Base-by-base conservation (phyloP, 2,113 vertebrate genomes). In the Eulemur rufifrons region DNA sequence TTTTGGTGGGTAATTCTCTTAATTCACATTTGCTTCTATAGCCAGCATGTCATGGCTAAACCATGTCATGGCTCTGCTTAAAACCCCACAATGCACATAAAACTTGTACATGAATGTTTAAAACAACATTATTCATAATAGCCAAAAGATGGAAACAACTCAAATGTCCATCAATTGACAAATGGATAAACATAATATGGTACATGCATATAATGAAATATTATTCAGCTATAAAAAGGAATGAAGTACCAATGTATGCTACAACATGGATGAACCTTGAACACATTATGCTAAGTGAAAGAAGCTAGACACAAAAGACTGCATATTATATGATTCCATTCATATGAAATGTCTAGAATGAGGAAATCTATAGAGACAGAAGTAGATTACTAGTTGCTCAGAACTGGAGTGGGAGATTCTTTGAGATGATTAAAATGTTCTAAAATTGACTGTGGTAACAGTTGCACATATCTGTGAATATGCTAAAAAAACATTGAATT, bases 1-100 rank as follows among this genome's bases (percentile, higher is more conserved):
- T 71, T 78, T 85, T 92, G 88, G n/a, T 47, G 25, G 29, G 23
- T 77, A 82, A 68, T 86, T 73, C 68, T 90, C 63, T 81, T 90
- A 94, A 86, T 50, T 83, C 73, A 96, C 9, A 52, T 95, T 73
- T n/a, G 64, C 27, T 90, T 76, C 91, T 45, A 42, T 8, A 86
- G 45, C 23, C 76, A 73, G 20, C 39, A 39, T 39, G 39, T 39
- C 39, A 39, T 39, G 39, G 39, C 25, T 87, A 84, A 87, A 83
- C 37, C n/a, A 15, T 66, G n/a, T 59, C 37, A 88, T 17, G 17
- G 29, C 81, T 85, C 64, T 97, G 87, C 37, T 66, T 32, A 85
- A 86, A 94, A 78, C n/a, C 32, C 32, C 56, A n/a, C 1, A 71
- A 50, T 23, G 18, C 10, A 61, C 64, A 84, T 59, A 88, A 77